Evolutionary conservation across 2,113 vertebrate species (phyloP).

Genomic region (Alosa alosa): DNA sequence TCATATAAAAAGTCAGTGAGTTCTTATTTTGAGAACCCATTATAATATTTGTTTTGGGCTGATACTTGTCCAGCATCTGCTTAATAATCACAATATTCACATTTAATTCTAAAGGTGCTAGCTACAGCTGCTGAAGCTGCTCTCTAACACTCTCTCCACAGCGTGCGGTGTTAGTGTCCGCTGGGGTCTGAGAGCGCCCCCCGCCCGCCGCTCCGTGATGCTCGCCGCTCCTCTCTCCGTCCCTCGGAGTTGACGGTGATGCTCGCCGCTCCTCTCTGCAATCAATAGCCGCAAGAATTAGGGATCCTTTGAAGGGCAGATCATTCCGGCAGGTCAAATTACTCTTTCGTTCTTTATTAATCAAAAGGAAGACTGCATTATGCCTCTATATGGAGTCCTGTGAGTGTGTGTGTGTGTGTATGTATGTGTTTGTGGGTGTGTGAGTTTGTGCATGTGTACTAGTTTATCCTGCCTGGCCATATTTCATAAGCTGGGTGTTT

Average conservation of each 20-base stretch:
- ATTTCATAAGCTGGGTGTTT: conserved; percentile 78
- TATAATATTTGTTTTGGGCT: background rate
- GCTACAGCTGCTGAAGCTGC: no score
- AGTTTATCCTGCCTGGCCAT: conserved; percentile 73
- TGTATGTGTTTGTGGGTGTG: background rate
- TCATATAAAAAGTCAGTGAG: background rate
- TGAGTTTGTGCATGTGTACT: conserved; percentile 57
- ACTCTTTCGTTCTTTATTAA: conserved; percentile 68
- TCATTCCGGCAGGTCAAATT: conserved; percentile 57
- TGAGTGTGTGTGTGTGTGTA: conserved; percentile 47
- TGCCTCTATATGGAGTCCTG: background rate
- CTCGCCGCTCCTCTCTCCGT: background rate
- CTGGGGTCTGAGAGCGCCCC: no score
- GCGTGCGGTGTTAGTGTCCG: no score
- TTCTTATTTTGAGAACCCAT: background rate
- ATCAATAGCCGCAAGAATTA: conserved; percentile 25
- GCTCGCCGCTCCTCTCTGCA: background rate
- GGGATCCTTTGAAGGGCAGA: conserved; percentile 40
- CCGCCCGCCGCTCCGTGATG: background rate
- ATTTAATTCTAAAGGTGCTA: no score
- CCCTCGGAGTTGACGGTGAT: background rate
- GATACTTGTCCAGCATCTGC: background rate
- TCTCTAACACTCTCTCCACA: no score
- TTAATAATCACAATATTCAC: no score
- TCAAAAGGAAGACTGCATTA: conserved; percentile 49